Evolutionary conservation across 2,797 vertebrate species (phyloP).

Genomic region (Myotis myotis): DNA sequence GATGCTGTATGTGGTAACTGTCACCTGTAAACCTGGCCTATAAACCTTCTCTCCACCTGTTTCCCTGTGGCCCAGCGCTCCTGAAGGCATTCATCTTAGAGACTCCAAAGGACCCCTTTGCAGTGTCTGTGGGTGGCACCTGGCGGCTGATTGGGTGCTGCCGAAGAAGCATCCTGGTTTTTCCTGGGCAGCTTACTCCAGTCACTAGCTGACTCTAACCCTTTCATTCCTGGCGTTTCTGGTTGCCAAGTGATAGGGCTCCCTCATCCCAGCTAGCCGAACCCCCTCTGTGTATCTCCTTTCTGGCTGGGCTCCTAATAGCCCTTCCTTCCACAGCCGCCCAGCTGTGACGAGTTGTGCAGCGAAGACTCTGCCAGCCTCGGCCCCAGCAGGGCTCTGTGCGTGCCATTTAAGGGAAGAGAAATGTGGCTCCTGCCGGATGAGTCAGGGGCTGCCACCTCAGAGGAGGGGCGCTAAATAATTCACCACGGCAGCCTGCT

Average conservation of each 20-base stretch:
- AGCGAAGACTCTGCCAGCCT: not conserved
- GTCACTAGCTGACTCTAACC: not conserved
- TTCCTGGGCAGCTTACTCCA: not conserved
- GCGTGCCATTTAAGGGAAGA: conserved; percentile 51
- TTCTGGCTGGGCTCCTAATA: not conserved
- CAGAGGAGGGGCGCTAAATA: conserved; percentile 74
- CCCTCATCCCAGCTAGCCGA: not conserved
- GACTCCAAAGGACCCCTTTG: not conserved
- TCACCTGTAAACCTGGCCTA: not conserved
- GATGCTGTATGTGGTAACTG: not conserved
- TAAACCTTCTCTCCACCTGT: not conserved
- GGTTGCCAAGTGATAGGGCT: not conserved
- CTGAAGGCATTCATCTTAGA: not conserved
- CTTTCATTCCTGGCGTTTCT: not conserved
- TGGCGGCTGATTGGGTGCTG: not conserved
- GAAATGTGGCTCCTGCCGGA: not conserved
- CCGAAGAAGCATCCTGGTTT: not conserved
- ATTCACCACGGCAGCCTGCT: conserved; percentile 77
- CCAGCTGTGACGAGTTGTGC: conserved; percentile 11
- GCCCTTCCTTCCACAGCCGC: not conserved
- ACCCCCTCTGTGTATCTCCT: not conserved
- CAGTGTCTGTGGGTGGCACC: not conserved
- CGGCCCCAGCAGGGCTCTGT: not conserved
- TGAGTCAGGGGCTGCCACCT: conserved; percentile 47
- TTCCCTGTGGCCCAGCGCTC: not conserved